Evolutionary conservation across 2,797 vertebrate genomes (phyloP), one percentile per base, ranked within the genome.

Genomic region (Crenuchus spilurus): DNA sequence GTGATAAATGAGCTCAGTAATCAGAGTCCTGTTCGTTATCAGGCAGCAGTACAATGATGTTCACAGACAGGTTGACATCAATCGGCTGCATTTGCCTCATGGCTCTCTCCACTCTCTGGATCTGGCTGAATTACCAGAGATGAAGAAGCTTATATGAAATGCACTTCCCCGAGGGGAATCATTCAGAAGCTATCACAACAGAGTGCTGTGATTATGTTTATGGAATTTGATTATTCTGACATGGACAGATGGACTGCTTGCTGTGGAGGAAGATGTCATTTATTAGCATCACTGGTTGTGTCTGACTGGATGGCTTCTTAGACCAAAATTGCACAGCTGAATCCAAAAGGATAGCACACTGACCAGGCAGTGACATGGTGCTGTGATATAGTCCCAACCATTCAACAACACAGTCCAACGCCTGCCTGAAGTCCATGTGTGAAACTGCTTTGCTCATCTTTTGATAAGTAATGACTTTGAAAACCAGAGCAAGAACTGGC

Each of bases 151-250:
- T 31, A 18, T 84, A 70, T 60, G 84, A 79, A 80, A 66, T 64
- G 67, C 33, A 46, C 68, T 58, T 76, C 71, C 73, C 65, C 73
- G 42, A 72, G 80, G 73, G 11, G 51, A 84, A 81, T 78, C 75
- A 79, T 81, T 67, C 79, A 83, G 85, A 82, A 79, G 81, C 76
- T 74, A 77, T 87, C 87, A 88, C 84, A 91, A 90, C 90, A 89
- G 84, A 85, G 80, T 87, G 80, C 85, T 88, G 82, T 89, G 85
- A 90, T 91, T 91, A 88, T 84, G 90, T 90, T 91, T 88, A 89
- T 88, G 82, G 84, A 91, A 92, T 92, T 92, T 84, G 90, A 91
- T 93, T 92, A 92, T 80, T 76, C 75, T 88, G 92, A 92, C 90
- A 87, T 83, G 75, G 82, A 84, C 71, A 75, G 69, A 84, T 84